These are phyloP conservation scores for Venustaconcha ellipsiformis DNA, from an alignment of 1,140 invertebrate genomes.

Conservation along the genomic window DNA sequence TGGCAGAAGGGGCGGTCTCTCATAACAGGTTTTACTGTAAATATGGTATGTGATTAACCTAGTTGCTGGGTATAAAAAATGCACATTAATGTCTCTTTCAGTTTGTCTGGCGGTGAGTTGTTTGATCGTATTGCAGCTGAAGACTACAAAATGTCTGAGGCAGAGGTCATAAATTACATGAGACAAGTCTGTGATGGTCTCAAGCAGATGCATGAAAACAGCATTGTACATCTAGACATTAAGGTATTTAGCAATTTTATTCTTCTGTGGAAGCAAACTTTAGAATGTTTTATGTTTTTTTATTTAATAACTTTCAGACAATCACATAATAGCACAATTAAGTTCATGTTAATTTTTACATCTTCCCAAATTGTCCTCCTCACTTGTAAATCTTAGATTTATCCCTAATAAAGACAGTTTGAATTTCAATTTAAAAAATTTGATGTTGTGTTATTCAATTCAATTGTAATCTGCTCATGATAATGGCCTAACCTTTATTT, in stretches of 20 bases:
- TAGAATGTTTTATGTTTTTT: no score
- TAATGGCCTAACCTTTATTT: background rate
- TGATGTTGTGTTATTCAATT: background rate
- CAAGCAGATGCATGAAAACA: constrained; percentile 99
- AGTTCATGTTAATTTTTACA: no score
- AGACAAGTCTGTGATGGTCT: constrained; percentile 98
- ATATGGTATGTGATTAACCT: no score
- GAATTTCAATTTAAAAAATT: background rate
- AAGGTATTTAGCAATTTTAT: constrained; percentile 53
- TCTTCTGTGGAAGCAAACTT: no score
- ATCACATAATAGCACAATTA: no score
- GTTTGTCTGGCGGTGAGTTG: constrained; percentile 96
- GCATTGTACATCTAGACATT: constrained; percentile 94
- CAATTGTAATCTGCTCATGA: background rate
- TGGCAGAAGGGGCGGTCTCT: no score
- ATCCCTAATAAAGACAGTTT: no score
- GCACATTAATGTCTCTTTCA: constrained; percentile 63
- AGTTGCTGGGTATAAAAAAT: no score
- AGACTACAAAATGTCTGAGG: constrained; percentile 98
- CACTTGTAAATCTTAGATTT: no score
- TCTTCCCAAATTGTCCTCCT: no score
- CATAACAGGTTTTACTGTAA: no score
- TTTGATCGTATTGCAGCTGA: constrained; percentile 99
- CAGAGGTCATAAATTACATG: constrained; percentile 99
- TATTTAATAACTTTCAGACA: no score